Evolutionary conservation across 2,797 vertebrate genomes (phyloP).

Genomic region (Heteromormyrus szaboi): DNA sequence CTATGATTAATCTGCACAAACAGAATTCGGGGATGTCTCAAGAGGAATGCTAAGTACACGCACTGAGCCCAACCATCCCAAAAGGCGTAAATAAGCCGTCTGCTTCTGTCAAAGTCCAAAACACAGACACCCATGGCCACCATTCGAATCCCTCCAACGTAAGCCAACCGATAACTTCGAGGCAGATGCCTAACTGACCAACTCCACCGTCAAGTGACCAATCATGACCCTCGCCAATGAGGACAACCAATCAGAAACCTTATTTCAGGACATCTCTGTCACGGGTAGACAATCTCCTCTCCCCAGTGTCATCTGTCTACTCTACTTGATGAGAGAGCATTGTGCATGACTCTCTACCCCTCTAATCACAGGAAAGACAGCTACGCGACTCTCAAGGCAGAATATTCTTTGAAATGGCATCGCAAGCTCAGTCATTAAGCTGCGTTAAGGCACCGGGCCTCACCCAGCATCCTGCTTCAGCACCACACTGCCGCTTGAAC

Average conservation of each 20-base stretch:
- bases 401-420: constrained; percentile 11
- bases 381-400: constrained; percentile 35
- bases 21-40: background rate
- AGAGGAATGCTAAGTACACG: constrained; percentile 3
- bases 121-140: background rate
- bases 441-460: background rate
- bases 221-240: background rate
- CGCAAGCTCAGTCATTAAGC: background rate
- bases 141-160: background rate
- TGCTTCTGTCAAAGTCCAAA: background rate
- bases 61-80: constrained; percentile 25
- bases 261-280: background rate
- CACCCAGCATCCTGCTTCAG: background rate
- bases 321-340: constrained; percentile 19
- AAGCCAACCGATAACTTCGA: background rate
- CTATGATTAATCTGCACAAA: background rate
- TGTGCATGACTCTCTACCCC: constrained; percentile 23
- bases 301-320: background rate
- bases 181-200: background rate
- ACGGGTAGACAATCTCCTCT: background rate
- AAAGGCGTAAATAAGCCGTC: constrained; percentile 9
- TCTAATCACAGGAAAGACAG: constrained; percentile 35
- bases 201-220: background rate
- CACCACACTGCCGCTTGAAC: background rate
- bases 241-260: background rate